Evolutionary conservation across 2,113 vertebrate species (phyloP).

Genomic region (Hystrix cristata): DNA sequence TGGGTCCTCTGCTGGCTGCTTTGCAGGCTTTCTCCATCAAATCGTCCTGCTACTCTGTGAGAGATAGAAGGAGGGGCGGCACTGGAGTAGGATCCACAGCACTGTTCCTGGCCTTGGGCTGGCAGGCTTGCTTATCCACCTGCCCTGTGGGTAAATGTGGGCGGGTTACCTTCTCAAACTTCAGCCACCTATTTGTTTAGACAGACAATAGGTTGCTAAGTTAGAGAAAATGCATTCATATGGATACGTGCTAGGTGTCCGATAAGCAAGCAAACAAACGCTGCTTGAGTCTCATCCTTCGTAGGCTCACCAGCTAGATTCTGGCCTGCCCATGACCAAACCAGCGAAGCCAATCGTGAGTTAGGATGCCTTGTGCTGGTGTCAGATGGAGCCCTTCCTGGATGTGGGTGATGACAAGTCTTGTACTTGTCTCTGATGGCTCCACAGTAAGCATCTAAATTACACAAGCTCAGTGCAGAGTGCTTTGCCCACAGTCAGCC

Average conservation of each 20-base stretch:
- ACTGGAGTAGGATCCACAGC: fast-evolving
- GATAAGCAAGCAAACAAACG: too few relatives aligned
- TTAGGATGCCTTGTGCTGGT: fast-evolving
- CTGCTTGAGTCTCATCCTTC: not conserved
- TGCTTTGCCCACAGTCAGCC: not conserved
- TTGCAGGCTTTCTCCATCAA: fast-evolving
- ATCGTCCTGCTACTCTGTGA: not conserved
- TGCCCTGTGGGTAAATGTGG: fast-evolving
- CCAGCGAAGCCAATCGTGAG: fast-evolving
- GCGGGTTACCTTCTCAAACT: not conserved
- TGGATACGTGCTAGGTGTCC: not conserved
- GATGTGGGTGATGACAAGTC: fast-evolving
- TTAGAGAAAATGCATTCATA: not conserved
- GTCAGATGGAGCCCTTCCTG: not conserved
- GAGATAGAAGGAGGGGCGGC: not conserved
- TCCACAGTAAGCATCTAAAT: not conserved
- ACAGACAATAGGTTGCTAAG: fast-evolving
- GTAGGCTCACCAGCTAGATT: fast-evolving
- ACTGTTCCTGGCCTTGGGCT: fast-evolving
- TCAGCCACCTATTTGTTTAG: not conserved
- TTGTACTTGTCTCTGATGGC: fast-evolving
- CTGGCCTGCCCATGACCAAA: not conserved
- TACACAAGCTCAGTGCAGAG: not conserved
- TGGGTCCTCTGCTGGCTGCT: too few relatives aligned
- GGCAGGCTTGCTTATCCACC: not conserved